Evolutionary conservation across 2,113 vertebrate species (phyloP), one percentile per base, ranked within the genome.

Genomic region (Odontesthes bonariensis): DNA sequence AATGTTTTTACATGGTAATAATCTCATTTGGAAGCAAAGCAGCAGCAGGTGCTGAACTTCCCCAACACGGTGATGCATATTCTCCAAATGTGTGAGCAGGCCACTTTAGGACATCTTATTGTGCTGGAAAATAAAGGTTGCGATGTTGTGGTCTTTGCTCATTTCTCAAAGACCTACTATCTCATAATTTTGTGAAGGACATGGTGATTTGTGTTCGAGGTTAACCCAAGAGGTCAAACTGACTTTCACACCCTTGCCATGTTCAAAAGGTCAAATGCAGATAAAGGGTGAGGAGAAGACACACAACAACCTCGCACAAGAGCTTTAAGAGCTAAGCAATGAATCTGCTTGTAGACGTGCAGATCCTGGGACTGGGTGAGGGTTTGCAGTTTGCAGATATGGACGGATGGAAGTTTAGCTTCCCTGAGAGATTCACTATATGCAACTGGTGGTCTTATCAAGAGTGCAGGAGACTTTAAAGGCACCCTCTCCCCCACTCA

Each of bases 221-320:
- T 89, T 69, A 73, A 20, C 85, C 67, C 32, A 0, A 83, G 77
- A 89, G 91, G 89, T 92, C 91, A 93, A 79, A 56, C 75, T 49
- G 79, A 90, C 86, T 82, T 86, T 86, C 77, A 83, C 69, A 60
- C 75, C 65, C 73, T 62, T 47, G 60, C 22, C 31, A 17, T 0
- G 69, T 52, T 77, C 22, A 69, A 74, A 84, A 81, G 88, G 89
- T 91, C 86, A 87, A 78, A 81, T 56, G 44, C 73, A 79, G 86
- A 90, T 91, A 87, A 91, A 81, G 64, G 47, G 75, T 27, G 54
- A 69, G 82, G 60, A 79, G 71, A 72, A 58, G 57, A 64, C 6
- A 38, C 6, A 38, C 74, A 57, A 44, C 61, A 64, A 75, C 33
- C 72, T 59, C 11, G 82, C 83, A 85, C 87, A 82, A 88, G 64